A percentile compares a stretch with the other conserved stretches of the same genome.
phyloP scores from a whole-genome alignment of 1,140 invertebrate genomes.

The Pseudomyrmex dendroicus region DNA sequence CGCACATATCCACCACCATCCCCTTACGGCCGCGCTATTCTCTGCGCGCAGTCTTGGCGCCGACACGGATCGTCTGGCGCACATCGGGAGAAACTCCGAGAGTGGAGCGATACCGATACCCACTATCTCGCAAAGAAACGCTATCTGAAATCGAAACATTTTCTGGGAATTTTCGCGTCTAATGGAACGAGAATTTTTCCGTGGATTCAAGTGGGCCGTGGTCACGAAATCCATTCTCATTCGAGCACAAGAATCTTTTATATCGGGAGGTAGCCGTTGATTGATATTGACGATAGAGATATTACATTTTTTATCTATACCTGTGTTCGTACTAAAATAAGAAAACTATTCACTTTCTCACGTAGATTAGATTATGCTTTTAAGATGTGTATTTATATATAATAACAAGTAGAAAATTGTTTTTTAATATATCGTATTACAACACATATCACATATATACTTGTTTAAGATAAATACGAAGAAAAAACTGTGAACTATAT shows the following conservation, averaged over 20 bases:
- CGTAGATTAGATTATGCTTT: not conserved
- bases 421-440: not conserved
- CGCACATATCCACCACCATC: not conserved
- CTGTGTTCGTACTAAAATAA: not conserved
- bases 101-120: conserved; percentile 58
- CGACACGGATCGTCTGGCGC: conserved; percentile 34
- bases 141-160: conserved; percentile 70
- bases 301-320: conserved; percentile 16
- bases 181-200: conserved; percentile 61
- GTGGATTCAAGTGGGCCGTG: conserved; percentile 11
- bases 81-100: conserved; percentile 29
- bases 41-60: conserved; percentile 39
- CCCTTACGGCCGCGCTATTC: not conserved
- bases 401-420: not conserved
- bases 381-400: no score
- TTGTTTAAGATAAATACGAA: conserved; percentile 35
- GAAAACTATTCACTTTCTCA: not conserved
- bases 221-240: conserved; percentile 61
- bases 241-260: conserved; percentile 39
- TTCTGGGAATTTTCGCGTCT: conserved; percentile 65
- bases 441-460: conserved; percentile 24
- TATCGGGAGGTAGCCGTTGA: conserved; percentile 15
- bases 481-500: conserved; percentile 39
- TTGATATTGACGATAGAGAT: conserved; percentile 41
- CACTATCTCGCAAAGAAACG: conserved; percentile 27